phyloP scores from a whole-genome alignment of 2,888 invertebrate genomes.

The Orchesellides sinensis region DNA sequence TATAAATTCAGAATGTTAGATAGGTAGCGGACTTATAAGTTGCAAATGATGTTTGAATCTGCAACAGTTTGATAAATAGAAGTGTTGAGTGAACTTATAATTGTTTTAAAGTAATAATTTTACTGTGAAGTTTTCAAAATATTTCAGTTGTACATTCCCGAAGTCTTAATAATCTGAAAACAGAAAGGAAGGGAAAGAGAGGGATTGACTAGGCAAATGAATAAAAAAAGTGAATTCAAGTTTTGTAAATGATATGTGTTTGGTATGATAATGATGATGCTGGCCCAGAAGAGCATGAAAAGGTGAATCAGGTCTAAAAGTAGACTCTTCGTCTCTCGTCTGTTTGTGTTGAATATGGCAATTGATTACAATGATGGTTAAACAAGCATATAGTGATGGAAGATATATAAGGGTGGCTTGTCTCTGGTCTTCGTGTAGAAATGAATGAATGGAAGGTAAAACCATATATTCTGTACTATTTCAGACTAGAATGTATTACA shows the following conservation, averaged over 20 bases:
- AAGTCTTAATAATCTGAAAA: too few species aligned
- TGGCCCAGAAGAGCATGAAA: background rate
- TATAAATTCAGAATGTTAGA: too few species aligned
- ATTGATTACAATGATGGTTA: too few species aligned
- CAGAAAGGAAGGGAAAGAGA: background rate
- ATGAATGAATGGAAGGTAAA: background rate
- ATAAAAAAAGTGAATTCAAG: conserved; percentile 12
- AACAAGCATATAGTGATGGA: too few species aligned
- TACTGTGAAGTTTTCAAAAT: too few species aligned
- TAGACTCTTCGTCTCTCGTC: conserved; percentile 14
- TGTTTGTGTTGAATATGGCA: background rate
- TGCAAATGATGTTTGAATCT: too few species aligned
- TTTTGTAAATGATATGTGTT: conserved; percentile 23
- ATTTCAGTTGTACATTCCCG: too few species aligned
- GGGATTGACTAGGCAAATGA: background rate
- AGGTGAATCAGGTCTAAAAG: conserved; percentile 14
- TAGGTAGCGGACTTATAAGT: too few species aligned
- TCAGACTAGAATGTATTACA: background rate
- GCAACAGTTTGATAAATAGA: too few species aligned
- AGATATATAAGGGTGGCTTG: too few species aligned
- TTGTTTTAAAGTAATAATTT: too few species aligned
- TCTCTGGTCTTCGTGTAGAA: background rate
- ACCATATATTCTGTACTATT: background rate
- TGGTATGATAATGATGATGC: conserved; percentile 42
- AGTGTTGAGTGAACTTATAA: too few species aligned